phyloP scores from a whole-genome alignment of 2,888 invertebrate genomes.

The Torymus tubicola region DNA sequence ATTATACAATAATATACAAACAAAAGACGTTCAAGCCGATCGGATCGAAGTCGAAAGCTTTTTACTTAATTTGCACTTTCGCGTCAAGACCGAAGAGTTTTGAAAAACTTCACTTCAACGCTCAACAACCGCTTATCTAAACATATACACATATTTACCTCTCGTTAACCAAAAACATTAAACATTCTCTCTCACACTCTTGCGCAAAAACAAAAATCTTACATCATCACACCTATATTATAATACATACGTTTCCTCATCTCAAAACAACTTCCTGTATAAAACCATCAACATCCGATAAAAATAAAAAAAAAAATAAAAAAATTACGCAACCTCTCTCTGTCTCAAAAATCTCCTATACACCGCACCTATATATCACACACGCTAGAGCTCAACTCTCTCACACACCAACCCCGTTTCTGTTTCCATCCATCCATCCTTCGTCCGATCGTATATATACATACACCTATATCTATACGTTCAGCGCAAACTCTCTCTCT shows the following conservation, averaged over 20 bases:
- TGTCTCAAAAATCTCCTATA: too few relatives aligned
- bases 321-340: too few relatives aligned
- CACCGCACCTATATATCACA: too few relatives aligned
- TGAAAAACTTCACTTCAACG: background rate
- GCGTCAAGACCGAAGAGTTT: background rate
- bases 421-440: conserved; percentile 48
- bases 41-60: conserved; percentile 1
- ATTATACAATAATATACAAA: too few relatives aligned
- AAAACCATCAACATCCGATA: too few relatives aligned
- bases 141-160: background rate
- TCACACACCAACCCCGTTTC: conserved; percentile 8
- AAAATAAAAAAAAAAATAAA: too few relatives aligned
- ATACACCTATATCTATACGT: background rate
- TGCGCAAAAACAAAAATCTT: too few relatives aligned
- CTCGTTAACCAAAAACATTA: background rate
- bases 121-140: background rate
- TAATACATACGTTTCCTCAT: too few relatives aligned
- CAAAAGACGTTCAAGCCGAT: conserved; percentile 21
- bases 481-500: conserved; percentile 1
- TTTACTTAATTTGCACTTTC: background rate
- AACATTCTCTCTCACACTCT: too few relatives aligned
- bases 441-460: background rate
- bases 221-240: too few relatives aligned
- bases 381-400: too few relatives aligned
- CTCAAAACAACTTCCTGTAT: too few relatives aligned